These are phyloP conservation scores for Loriculus beryllinus DNA, from an alignment of 2,797 vertebrate genomes.

Conservation along the genomic window DNA sequence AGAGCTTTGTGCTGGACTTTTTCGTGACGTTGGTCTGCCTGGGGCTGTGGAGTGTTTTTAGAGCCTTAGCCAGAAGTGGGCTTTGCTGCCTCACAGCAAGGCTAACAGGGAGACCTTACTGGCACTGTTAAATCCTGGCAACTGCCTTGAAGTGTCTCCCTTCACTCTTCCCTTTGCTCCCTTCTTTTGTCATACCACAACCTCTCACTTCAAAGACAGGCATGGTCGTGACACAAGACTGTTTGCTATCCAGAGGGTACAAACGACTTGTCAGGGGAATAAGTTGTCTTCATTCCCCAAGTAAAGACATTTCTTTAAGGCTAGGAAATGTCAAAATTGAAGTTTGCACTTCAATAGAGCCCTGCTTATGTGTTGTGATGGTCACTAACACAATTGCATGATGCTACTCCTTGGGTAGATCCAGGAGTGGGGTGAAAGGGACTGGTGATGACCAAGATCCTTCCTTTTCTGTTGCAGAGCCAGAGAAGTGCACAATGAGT, in stretches of 20 bases:
- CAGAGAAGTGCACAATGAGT: neutral
- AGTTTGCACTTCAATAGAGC: neutral
- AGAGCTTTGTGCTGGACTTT: neutral
- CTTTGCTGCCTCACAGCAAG: neutral
- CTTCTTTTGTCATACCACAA: neutral
- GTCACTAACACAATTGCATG: accelerated
- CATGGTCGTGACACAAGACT: neutral
- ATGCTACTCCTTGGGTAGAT: neutral
- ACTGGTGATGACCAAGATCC: neutral
- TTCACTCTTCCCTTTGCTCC: neutral
- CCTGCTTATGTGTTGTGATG: neutral
- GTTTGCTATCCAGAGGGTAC: neutral
- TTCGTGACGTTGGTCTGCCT: neutral
- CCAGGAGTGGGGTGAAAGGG: neutral
- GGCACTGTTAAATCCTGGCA: neutral
- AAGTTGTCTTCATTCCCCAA: neutral
- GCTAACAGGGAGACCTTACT: neutral
- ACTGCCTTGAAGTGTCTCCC: neutral
- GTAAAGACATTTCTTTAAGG: neutral
- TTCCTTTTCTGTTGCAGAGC: neutral
- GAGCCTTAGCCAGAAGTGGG: neutral
- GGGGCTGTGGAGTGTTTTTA: neutral
- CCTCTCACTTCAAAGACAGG: neutral
- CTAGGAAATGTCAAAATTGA: neutral
- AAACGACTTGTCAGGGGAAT: neutral